Conservation (phyloP, 2,888 invertebrate genomes). For the Limnephilus auricula region DNA sequence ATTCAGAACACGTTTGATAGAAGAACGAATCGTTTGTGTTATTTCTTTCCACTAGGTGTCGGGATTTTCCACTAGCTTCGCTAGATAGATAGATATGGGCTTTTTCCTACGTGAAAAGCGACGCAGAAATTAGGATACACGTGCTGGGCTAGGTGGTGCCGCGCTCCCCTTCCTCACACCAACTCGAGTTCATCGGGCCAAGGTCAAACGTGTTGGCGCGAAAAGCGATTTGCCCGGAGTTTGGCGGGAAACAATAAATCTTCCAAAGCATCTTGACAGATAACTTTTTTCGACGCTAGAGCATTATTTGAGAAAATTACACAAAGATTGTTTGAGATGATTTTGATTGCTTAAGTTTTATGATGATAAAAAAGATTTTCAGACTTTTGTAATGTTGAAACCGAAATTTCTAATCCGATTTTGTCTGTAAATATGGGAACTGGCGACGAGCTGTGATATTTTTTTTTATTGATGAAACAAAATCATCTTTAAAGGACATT, state of each 20-base stretch:
- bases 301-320: background rate
- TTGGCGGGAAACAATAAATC: slow-evolving; percentile 54
- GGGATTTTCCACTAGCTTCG: background rate
- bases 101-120: slow-evolving; percentile 50
- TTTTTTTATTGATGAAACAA: too few relatives aligned
- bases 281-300: background rate
- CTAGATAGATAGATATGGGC: background rate
- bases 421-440: too few relatives aligned
- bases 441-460: too few relatives aligned
- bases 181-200: slow-evolving; percentile 45
- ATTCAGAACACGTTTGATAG: background rate
- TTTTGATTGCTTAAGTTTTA: background rate
- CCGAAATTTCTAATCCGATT: too few relatives aligned
- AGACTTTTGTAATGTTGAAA: background rate
- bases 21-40: background rate
- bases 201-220: slow-evolving; percentile 48
- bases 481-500: background rate
- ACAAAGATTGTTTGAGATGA: background rate
- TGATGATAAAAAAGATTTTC: background rate
- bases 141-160: slow-evolving; percentile 48
- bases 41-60: background rate
- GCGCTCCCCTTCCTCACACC: background rate
- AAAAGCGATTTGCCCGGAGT: background rate
- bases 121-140: slow-evolving; percentile 59
- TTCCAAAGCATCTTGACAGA: slow-evolving; percentile 54